Percentiles rank a stretch among this genome's conserved stretches.
phyloP scores from a whole-genome alignment of 2,113 vertebrate species.

The Semicossyphus pulcher region DNA sequence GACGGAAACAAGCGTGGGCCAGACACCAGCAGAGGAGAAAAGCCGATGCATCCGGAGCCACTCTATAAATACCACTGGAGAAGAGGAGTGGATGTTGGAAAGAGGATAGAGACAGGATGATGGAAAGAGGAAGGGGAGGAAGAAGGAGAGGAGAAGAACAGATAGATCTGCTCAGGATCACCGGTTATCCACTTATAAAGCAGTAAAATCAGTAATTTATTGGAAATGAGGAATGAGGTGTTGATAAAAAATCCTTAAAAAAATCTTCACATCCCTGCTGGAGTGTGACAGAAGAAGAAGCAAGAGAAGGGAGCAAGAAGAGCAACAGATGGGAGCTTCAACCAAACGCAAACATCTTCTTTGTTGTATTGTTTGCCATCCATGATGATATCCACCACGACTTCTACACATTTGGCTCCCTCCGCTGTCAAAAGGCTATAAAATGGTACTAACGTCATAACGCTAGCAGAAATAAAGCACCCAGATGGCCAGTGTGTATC shows the following conservation, averaged over 20 bases:
- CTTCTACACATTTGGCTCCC: conserved; percentile 35
- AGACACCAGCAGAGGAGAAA: conserved; percentile 55
- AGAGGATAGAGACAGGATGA: conserved; percentile 60
- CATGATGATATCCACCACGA: conserved; percentile 6
- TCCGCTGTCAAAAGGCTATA: conserved; percentile 39
- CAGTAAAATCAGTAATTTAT: neutral
- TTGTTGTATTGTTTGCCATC: conserved; percentile 39
- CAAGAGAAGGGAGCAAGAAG: neutral
- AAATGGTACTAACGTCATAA: conserved; percentile 14
- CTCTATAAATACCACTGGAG: conserved; percentile 75
- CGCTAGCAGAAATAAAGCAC: conserved; percentile 34
- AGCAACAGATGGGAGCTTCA: conserved; percentile 35
- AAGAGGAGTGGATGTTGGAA: conserved; percentile 59
- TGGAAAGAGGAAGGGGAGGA: conserved; percentile 47
- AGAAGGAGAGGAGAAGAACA: conserved; percentile 10
- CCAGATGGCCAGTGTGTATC: conserved; percentile 65
- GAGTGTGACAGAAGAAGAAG: neutral
- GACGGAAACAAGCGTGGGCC: conserved; percentile 67
- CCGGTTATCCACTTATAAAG: neutral
- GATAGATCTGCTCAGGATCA: conserved; percentile 21
- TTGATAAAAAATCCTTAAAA: neutral
- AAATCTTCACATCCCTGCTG: neutral
- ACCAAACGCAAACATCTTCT: conserved; percentile 39
- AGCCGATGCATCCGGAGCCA: conserved; percentile 64
- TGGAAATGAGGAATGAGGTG: neutral